Conservation (phyloP, 2,113 vertebrate genomes). For the Halcyon senegalensis region DNA sequence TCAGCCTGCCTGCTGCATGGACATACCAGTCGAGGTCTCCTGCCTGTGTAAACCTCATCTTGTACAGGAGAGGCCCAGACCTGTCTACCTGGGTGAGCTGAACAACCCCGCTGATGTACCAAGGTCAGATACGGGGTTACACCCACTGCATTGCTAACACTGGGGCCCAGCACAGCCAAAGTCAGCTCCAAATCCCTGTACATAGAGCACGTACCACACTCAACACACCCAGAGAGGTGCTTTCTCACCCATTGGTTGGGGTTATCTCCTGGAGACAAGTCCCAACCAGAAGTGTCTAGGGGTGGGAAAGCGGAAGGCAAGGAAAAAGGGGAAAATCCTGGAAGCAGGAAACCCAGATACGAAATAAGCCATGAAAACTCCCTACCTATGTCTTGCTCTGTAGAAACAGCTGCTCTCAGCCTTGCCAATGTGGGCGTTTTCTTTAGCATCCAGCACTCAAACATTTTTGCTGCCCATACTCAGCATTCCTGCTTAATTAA, state of each 20-base stretch:
- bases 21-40: fast-evolving
- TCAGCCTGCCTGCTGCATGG: background rate
- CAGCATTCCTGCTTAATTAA: background rate
- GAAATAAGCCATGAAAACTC: background rate
- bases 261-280: background rate
- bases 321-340: background rate
- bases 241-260: background rate
- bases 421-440: fast-evolving
- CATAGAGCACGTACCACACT: fast-evolving
- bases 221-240: background rate
- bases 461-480: background rate
- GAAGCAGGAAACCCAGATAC: slow-evolving; percentile 15
- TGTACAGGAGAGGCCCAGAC: background rate
- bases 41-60: fast-evolving
- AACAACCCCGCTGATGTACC: background rate
- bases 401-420: background rate
- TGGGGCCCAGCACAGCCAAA: background rate
- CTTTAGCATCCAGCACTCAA: background rate
- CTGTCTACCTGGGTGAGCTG: background rate
- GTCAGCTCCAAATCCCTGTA: background rate
- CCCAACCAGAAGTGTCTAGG: background rate
- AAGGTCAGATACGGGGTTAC: background rate
- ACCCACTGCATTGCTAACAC: fast-evolving
- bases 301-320: background rate
- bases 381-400: background rate